Base-by-base conservation (phyloP, 2,888 invertebrate genomes). In the Ophion ellenae region DNA sequence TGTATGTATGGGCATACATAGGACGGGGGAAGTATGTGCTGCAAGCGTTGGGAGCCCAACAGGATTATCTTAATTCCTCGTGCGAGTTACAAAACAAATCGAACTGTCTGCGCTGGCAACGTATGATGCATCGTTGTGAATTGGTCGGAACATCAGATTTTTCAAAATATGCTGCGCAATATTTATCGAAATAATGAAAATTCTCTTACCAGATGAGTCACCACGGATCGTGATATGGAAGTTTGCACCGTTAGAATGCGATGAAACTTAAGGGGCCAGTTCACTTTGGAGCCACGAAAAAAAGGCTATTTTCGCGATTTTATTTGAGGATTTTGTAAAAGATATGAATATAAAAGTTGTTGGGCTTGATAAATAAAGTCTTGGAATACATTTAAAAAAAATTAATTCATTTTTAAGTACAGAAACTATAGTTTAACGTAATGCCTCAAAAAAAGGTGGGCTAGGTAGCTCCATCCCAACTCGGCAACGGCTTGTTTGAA, bases 41-140 rank as follows among this genome's bases (percentile, higher is more conserved):
- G 71, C 40, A 53, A 67, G 59, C 24, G 70, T 73, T 77, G 67
- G 28, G 57, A 82, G 70, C 40, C 63, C 81, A 83, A 88, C 80
- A 69, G 81, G 87, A 87, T 88, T 88, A 87, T 85, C 79, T 67
- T 32, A 24, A 57, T 74, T 69, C 53, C 73, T n/a, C 53, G 36
- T 66, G 40, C 24, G 45, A 40, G n/a, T 61, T 70, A 57, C 45
- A 45, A 59, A 70, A 70, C 63, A 78, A 78, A 78, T 77, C 57
- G 59, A 59, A 77, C 57, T 45, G 78, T 61, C 40, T 47, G 28
- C 47, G 17, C 4, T 70, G 10, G n/a, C 10, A 11, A 36, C 10
- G 9, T 32, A 40, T 10, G 14, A 78, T 70, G 24, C 17, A 47
- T 70, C 47, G 32, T 4, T 57, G 57, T 57, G 5, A 28, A 36